A percentile compares a stretch with the other conserved stretches of the same genome.
These are phyloP conservation scores for Brenthis ino DNA, from an alignment of 2,888 invertebrate species.

Conservation along the genomic window DNA sequence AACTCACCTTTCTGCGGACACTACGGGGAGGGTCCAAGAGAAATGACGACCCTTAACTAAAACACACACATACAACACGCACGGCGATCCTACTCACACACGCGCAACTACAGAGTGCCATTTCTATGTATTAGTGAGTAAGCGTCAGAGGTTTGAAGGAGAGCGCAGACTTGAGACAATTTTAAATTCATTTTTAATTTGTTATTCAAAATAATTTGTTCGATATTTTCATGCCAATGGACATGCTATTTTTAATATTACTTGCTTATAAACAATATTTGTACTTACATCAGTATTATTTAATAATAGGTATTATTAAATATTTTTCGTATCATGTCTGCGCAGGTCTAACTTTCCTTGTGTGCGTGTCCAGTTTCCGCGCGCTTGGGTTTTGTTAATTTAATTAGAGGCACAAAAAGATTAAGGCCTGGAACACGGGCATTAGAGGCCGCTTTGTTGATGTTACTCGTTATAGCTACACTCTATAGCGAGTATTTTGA, in stretches of 20 bases:
- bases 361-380: slow-evolving; percentile 80
- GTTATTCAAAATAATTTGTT: background rate
- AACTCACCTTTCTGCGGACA: slow-evolving; percentile 83
- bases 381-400: slow-evolving; percentile 81
- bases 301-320: background rate
- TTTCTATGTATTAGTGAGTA: slow-evolving; percentile 50
- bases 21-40: slow-evolving; percentile 83
- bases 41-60: slow-evolving; percentile 83
- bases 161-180: slow-evolving; percentile 25
- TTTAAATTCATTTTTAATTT: background rate
- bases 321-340: slow-evolving; percentile 29
- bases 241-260: background rate
- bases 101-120: slow-evolving; percentile 45
- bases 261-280: background rate
- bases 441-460: slow-evolving; percentile 75
- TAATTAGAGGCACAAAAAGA: slow-evolving; percentile 83
- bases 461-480: slow-evolving; percentile 49
- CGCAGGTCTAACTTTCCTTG: slow-evolving; percentile 45
- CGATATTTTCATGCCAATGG: background rate
- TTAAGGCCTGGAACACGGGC: slow-evolving; percentile 77
- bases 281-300: background rate
- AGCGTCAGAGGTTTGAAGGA: slow-evolving; percentile 41
- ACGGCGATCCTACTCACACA: slow-evolving; percentile 66
- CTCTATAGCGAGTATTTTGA: slow-evolving; percentile 23
- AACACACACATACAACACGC: slow-evolving; percentile 75